Conservation (phyloP, 2,888 invertebrate genomes). For the Cephus sareptanus region DNA sequence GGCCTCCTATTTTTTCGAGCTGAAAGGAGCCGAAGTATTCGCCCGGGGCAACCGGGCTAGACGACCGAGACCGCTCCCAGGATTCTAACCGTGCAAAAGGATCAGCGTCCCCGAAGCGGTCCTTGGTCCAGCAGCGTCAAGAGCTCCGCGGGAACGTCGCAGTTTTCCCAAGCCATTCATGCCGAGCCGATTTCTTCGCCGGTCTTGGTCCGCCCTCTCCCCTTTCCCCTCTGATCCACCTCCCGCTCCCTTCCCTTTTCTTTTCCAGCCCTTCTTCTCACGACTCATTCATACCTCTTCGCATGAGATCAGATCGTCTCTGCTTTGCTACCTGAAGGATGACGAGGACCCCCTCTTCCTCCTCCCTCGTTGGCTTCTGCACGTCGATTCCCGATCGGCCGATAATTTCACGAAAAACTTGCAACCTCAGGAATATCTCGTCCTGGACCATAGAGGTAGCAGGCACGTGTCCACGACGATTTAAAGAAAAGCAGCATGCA, state of each 20-base stretch:
- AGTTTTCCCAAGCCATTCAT: constrained; percentile 57
- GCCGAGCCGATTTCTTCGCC: constrained; percentile 35
- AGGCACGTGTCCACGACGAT: neutral
- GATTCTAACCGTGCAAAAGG: constrained; percentile 18
- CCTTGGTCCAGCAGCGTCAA: constrained; percentile 14
- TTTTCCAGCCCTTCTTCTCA: constrained; percentile 45
- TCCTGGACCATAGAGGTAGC: neutral
- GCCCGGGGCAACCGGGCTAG: constrained; percentile 46
- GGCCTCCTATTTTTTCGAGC: constrained; percentile 55
- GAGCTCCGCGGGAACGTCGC: constrained; percentile 29
- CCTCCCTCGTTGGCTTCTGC: neutral
- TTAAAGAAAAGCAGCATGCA: neutral
- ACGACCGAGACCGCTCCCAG: constrained; percentile 33
- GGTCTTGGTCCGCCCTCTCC: constrained; percentile 24
- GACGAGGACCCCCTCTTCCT: neutral
- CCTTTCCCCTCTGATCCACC: constrained; percentile 22
- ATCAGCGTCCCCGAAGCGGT: constrained; percentile 6
- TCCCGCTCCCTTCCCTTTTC: constrained; percentile 7
- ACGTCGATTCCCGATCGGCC: neutral
- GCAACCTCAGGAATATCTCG: neutral
- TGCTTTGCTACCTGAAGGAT: neutral
- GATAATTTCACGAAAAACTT: neutral
- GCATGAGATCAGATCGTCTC: constrained; percentile 50
- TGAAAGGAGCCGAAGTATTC: constrained; percentile 59
- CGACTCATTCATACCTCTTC: constrained; percentile 59